phyloP scores from a whole-genome alignment of 2,113 vertebrate genomes.

The Vidua chalybeata region DNA sequence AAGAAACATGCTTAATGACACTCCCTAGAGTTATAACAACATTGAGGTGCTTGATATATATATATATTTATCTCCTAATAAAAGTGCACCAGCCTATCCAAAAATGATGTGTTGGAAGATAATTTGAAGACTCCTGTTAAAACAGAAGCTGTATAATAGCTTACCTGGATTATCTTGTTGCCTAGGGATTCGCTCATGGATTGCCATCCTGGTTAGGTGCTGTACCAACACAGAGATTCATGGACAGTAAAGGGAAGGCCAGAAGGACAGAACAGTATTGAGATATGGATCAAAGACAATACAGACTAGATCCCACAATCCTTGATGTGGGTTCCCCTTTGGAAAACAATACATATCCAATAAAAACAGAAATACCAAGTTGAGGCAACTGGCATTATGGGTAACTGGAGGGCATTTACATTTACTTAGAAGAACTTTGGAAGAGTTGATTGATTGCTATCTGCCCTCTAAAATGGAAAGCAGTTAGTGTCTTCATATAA shows the following conservation, averaged over 20 bases:
- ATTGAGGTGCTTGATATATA: not conserved
- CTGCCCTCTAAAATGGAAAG: not conserved
- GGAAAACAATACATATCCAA: not conserved
- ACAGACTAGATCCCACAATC: fast-evolving
- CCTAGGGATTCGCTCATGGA: not conserved
- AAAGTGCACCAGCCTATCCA: not conserved
- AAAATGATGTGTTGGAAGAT: not conserved
- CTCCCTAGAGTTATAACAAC: not conserved
- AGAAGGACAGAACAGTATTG: not conserved
- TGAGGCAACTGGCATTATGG: not conserved
- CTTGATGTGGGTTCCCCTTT: fast-evolving
- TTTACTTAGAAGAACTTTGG: not conserved
- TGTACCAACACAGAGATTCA: not conserved
- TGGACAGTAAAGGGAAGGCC: not conserved
- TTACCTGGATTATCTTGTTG: not conserved
- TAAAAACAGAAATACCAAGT: not conserved
- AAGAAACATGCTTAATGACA: not conserved
- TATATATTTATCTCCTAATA: not conserved
- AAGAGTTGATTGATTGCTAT: not conserved
- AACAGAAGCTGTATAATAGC: not conserved
- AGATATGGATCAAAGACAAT: not conserved
- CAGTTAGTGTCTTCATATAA: not conserved
- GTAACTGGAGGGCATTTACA: fast-evolving
- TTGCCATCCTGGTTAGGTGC: fast-evolving
- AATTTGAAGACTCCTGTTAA: not conserved